phyloP scores from a whole-genome alignment of 2,797 vertebrate genomes.

The Tamandua tetradactyla region DNA sequence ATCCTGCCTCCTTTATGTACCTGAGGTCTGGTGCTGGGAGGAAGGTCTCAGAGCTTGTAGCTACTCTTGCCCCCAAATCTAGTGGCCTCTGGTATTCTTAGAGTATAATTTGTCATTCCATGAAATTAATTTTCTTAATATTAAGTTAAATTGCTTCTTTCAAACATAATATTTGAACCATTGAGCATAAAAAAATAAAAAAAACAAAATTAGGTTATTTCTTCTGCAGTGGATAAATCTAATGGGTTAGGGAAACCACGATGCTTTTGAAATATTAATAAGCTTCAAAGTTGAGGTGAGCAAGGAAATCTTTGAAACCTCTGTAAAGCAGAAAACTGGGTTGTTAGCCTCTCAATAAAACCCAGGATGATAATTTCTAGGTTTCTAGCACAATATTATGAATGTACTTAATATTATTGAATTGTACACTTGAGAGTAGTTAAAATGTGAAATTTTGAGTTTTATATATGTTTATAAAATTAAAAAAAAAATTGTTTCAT shows the following conservation, averaged over 20 bases:
- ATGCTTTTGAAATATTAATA: slow-evolving; percentile 42
- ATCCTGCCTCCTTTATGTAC: neutral
- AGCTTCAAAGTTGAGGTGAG: neutral
- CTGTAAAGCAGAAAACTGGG: neutral
- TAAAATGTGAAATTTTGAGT: too few relatives aligned
- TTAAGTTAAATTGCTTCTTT: neutral
- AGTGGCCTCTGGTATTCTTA: neutral
- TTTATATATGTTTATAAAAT: neutral
- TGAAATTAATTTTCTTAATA: slow-evolving; percentile 11
- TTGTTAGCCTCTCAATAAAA: slow-evolving; percentile 29
- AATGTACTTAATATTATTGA: too few relatives aligned
- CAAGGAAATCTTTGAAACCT: neutral
- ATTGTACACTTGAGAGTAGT: too few relatives aligned
- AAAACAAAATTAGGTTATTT: slow-evolving; percentile 1
- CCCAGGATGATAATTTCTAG: neutral
- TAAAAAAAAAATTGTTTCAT: too few relatives aligned
- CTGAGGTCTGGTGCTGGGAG: neutral
- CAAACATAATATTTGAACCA: neutral
- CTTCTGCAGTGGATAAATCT: neutral
- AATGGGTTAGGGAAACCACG: neutral
- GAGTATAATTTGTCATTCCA: neutral
- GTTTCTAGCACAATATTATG: neutral
- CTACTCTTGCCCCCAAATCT: neutral
- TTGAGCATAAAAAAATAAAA: neutral
- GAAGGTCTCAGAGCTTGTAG: neutral